These are phyloP conservation scores for Drosophila emarginata DNA, from an alignment of 2,888 invertebrate species.

Conservation along the genomic window DNA sequence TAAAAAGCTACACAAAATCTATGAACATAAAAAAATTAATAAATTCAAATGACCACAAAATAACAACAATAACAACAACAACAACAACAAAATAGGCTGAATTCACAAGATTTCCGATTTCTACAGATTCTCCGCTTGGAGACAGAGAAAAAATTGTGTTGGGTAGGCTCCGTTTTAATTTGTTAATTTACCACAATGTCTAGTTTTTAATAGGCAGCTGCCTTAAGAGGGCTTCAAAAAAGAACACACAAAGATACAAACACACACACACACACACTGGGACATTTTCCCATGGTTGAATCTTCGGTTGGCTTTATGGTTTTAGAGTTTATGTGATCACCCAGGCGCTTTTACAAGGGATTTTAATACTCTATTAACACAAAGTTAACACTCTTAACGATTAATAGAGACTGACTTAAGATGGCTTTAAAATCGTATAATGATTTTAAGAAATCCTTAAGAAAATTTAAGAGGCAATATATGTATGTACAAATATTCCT, in stretches of 20 bases:
- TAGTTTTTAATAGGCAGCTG: constrained; percentile 64
- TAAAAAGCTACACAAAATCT: constrained; percentile 56
- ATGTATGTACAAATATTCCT: too few relatives aligned
- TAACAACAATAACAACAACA: constrained; percentile 25
- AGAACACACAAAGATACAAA: constrained; percentile 11
- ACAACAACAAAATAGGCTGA: constrained; percentile 55
- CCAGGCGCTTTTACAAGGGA: constrained; percentile 36
- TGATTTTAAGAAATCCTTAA: too few relatives aligned
- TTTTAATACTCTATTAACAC: constrained; percentile 32
- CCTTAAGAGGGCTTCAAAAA: constrained; percentile 26
- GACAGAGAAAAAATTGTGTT: constrained; percentile 15
- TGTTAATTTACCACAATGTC: constrained; percentile 73
- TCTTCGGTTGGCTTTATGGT: constrained; percentile 7
- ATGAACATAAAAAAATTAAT: constrained; percentile 69
- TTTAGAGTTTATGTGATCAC: constrained; percentile 30
- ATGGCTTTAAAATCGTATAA: too few relatives aligned
- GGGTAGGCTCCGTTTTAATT: constrained; percentile 58
- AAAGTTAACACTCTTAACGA: neutral
- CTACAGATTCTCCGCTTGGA: constrained; percentile 10
- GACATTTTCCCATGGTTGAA: constrained; percentile 46
- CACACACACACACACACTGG: neutral
- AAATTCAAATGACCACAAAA: constrained; percentile 64
- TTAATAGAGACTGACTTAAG: too few relatives aligned
- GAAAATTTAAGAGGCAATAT: too few relatives aligned
- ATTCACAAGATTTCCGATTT: constrained; percentile 62